Conservation (phyloP, 1,140 invertebrate species). For the Cydia strobilella region DNA sequence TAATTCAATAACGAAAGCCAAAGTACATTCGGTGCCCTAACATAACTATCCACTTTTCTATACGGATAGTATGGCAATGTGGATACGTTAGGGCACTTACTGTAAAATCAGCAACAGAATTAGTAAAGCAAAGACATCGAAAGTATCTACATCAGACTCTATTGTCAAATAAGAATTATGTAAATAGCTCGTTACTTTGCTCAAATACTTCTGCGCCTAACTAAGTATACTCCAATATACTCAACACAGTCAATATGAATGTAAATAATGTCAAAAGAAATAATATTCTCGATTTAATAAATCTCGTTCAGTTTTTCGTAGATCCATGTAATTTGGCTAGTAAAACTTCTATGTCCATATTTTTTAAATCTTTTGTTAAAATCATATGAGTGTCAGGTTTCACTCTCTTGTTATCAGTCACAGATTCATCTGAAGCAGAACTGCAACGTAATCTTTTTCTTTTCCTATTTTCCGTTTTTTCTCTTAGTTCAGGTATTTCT, state of each 20-base stretch:
- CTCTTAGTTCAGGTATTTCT: constrained; percentile 57
- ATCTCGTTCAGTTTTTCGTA: constrained; percentile 21
- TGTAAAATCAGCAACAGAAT: background rate
- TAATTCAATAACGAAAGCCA: background rate
- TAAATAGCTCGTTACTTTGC: background rate
- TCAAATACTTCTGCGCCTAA: background rate
- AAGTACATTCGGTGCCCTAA: background rate
- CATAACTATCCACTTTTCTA: too few relatives aligned
- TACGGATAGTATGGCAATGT: too few relatives aligned
- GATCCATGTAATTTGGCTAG: constrained; percentile 71
- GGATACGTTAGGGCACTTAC: too few relatives aligned
- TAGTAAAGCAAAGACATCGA: background rate
- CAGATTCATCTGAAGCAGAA: constrained; percentile 51
- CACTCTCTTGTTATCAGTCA: constrained; percentile 51
- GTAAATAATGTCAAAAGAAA: constrained; percentile 1
- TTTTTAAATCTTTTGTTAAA: constrained; percentile 67
- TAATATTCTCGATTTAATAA: background rate
- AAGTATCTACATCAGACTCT: background rate
- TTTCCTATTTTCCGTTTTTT: constrained; percentile 61
- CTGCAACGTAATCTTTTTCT: constrained; percentile 59
- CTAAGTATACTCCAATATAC: background rate
- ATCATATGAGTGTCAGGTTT: constrained; percentile 64
- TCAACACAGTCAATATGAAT: constrained; percentile 1
- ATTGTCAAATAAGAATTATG: background rate
- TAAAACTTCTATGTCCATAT: constrained; percentile 75